Percentiles rank a stretch among this genome's conserved stretches.
phyloP scores from a whole-genome alignment of 2,888 invertebrate genomes.

The Drosophila paramelanica region DNA sequence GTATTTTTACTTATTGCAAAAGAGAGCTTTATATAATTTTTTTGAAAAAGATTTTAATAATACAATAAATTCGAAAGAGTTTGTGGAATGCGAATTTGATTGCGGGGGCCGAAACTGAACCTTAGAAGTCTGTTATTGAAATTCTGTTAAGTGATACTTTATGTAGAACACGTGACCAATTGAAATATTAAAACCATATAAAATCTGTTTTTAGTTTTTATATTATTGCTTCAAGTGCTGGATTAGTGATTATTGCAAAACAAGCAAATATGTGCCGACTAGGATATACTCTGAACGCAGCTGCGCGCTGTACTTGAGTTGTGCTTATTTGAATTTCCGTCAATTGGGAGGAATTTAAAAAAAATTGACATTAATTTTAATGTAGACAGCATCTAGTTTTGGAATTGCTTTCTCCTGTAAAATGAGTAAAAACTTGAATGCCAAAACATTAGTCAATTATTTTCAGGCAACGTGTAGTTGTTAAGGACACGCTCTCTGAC shows the following conservation, averaged over 20 bases:
- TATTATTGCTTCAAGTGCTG: constrained; percentile 6
- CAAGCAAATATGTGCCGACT: not conserved
- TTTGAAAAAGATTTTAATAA: not conserved
- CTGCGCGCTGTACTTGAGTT: no score
- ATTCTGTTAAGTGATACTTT: constrained; percentile 2
- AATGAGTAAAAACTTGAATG: constrained; percentile 12
- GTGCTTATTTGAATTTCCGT: no score
- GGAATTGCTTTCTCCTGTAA: not conserved
- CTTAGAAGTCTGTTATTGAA: not conserved
- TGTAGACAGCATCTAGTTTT: no score
- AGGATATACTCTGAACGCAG: no score
- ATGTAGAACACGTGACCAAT: not conserved
- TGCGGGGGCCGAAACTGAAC: not conserved
- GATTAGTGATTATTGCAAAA: constrained; percentile 2
- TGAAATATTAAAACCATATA: not conserved
- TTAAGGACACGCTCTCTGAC: constrained; percentile 44
- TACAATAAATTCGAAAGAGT: not conserved
- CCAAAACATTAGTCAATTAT: constrained; percentile 33
- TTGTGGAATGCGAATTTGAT: not conserved
- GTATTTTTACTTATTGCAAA: not conserved
- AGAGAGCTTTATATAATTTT: not conserved
- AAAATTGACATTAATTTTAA: no score
- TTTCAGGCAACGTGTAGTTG: constrained; percentile 11
- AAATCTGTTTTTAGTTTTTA: not conserved
- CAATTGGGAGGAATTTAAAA: no score